Percentiles rank a stretch among this genome's conserved stretches.
Evolutionary conservation across 2,797 vertebrate species (phyloP).

Genomic region (Sarcoramphus papa): DNA sequence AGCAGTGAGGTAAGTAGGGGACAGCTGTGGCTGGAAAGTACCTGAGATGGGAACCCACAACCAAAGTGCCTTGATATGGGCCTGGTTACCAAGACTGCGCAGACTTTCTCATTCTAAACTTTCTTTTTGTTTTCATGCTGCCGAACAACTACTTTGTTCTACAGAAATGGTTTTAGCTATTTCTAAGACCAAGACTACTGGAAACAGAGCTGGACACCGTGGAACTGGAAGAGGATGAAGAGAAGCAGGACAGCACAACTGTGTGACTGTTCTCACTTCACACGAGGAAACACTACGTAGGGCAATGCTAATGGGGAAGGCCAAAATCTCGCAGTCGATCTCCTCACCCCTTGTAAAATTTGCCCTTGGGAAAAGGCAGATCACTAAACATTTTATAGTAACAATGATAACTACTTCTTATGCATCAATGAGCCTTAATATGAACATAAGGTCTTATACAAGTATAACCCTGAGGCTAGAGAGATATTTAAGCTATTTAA

Average conservation of each 20-base stretch:
- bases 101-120: neutral
- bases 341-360: neutral
- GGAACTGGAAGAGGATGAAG: neutral
- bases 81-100: neutral
- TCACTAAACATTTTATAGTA: neutral
- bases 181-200: neutral
- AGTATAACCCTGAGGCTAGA: neutral
- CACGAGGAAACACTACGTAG: neutral
- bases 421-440: neutral
- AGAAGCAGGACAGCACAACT: neutral
- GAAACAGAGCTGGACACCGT: neutral
- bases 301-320: fast-evolving
- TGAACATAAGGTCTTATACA: neutral
- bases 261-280: neutral
- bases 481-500: neutral
- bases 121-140: neutral
- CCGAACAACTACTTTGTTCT: neutral
- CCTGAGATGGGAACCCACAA: neutral
- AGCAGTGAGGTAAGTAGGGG: neutral
- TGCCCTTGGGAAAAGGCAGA: neutral
- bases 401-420: neutral
- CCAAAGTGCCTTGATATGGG: neutral
- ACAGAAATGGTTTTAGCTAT: neutral
- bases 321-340: neutral
- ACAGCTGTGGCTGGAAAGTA: neutral